These are phyloP conservation scores for Kryptolebias marmoratus DNA, from an alignment of 2,113 vertebrate species.

Conservation along the genomic window DNA sequence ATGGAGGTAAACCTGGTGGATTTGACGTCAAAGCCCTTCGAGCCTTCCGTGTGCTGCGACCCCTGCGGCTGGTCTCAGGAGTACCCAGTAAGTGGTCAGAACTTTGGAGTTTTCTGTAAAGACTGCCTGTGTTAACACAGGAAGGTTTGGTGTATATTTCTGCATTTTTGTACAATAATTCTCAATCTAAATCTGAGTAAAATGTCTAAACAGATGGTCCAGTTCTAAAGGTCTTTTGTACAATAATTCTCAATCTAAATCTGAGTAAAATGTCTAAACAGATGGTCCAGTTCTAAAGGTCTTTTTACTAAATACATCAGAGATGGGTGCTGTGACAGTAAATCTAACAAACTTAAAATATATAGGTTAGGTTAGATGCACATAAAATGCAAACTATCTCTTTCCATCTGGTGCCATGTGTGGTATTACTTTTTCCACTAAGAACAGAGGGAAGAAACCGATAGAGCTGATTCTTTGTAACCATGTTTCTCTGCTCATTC, in stretches of 20 bases:
- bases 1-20: constrained; percentile 92
- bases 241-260: too few species aligned
- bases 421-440: not conserved
- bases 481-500: not conserved
- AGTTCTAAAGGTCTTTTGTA: too few species aligned
- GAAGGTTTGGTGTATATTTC: not conserved
- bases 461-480: constrained; percentile 3
- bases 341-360: not conserved
- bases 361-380: too few species aligned
- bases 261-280: too few species aligned
- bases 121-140: too few species aligned
- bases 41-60: constrained; percentile 98
- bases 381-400: not conserved
- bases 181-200: not conserved
- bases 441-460: not conserved
- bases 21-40: constrained; percentile 99
- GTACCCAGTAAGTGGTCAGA: constrained; percentile 92
- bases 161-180: not conserved
- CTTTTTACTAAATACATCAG: too few species aligned
- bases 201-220: too few species aligned
- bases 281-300: too few species aligned
- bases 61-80: constrained; percentile 98
- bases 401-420: not conserved
- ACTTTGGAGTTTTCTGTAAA: not conserved
- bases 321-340: too few species aligned